Percentiles rank a stretch among this genome's conserved stretches.
These are phyloP conservation scores for Lethenteron camtschaticum DNA, from an alignment of 2,113 vertebrate species.

Conservation along the genomic window DNA sequence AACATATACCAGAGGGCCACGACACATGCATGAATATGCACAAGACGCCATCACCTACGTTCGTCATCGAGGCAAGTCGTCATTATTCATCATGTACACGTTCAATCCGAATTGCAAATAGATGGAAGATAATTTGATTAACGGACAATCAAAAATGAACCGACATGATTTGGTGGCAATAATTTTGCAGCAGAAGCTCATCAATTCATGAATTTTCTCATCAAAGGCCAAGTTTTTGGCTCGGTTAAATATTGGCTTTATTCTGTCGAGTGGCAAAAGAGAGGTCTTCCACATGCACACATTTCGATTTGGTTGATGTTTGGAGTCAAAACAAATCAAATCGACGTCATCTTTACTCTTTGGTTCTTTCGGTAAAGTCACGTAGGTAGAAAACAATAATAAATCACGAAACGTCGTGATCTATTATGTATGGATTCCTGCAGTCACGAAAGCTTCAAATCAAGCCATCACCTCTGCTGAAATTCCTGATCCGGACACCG, in stretches of 20 bases:
- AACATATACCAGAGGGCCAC: not conserved
- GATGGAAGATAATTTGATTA: not conserved
- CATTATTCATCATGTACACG: not conserved
- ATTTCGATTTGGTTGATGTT: not conserved
- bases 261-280: not conserved
- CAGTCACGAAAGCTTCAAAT: not conserved
- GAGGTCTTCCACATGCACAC: constrained; percentile 2
- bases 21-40: not conserved
- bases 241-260: not conserved
- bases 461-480: not conserved
- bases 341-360: not conserved
- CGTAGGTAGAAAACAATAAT: too few species aligned
- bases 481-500: too few species aligned
- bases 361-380: too few species aligned
- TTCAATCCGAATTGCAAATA: not conserved
- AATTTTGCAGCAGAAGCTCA: not conserved
- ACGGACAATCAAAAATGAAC: not conserved
- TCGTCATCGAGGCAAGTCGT: not conserved
- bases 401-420: too few species aligned
- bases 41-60: not conserved
- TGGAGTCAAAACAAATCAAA: not conserved
- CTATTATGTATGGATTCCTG: too few species aligned
- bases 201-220: not conserved
- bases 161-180: not conserved
- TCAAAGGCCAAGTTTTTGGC: not conserved